These are phyloP conservation scores for Bombus soroeensis DNA, from an alignment of 1,140 invertebrate genomes.

Conservation along the genomic window DNA sequence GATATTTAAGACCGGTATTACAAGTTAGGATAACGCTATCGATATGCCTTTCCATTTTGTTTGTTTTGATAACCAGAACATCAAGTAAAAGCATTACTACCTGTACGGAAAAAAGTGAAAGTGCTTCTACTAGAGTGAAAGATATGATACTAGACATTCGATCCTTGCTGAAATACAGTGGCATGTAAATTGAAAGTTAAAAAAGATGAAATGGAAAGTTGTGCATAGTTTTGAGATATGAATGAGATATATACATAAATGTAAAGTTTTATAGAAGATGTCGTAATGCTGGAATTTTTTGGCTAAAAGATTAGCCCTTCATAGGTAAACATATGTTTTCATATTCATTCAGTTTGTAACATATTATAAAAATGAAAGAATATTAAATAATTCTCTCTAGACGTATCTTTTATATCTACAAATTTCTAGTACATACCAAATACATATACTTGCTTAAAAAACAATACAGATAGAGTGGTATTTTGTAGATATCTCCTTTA, in stretches of 20 bases:
- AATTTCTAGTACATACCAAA: constrained; percentile 6
- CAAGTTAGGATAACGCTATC: constrained; percentile 3
- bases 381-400: no score
- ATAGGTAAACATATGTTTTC: not conserved
- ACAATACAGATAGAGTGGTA: not conserved
- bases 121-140: not conserved
- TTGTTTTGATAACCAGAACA: constrained; percentile 20
- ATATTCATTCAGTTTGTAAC: not conserved
- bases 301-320: not conserved
- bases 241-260: not conserved
- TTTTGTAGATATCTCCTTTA: not conserved
- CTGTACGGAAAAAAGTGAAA: constrained; percentile 23
- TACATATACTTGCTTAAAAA: not conserved
- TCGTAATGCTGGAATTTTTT: not conserved
- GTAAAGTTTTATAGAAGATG: not conserved
- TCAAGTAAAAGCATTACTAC: constrained; percentile 1
- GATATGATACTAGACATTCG: not conserved
- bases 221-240: not conserved
- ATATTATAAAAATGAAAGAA: no score
- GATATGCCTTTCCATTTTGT: not conserved
- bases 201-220: not conserved
- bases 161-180: not conserved
- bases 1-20: constrained; percentile 23
- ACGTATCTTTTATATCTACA: not conserved
- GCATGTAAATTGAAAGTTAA: not conserved